A percentile compares a stretch with the other conserved stretches of the same genome.
Evolutionary conservation across 2,888 invertebrate genomes (phyloP).

Genomic region (Nipponacmea schrenckii): DNA sequence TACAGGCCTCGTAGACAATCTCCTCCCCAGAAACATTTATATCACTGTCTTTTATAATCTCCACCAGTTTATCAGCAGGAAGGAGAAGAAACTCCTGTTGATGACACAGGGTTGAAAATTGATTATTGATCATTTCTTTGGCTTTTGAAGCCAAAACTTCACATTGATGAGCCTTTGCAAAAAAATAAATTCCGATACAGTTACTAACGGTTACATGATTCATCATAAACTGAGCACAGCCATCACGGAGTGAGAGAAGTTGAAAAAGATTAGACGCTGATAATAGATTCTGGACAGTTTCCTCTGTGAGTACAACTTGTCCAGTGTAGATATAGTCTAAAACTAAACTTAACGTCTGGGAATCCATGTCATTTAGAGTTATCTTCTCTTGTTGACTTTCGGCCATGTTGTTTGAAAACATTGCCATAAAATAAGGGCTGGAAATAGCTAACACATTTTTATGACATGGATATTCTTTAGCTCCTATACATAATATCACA

Average conservation of each 20-base stretch:
- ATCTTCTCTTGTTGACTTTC: slow-evolving; percentile 59
- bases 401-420: slow-evolving; percentile 60
- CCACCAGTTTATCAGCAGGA: slow-evolving; percentile 62
- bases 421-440: slow-evolving; percentile 65
- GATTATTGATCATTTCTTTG: slow-evolving; percentile 58
- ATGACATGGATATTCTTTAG: slow-evolving; percentile 60
- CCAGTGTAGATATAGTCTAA: slow-evolving; percentile 65
- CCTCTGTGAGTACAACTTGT: slow-evolving; percentile 56
- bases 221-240: slow-evolving; percentile 66
- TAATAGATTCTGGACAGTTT: slow-evolving; percentile 62
- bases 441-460: slow-evolving; percentile 63
- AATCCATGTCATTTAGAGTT: slow-evolving; percentile 58
- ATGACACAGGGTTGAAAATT: slow-evolving; percentile 49
- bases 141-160: slow-evolving; percentile 50
- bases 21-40: slow-evolving; percentile 60
- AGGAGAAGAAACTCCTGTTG: slow-evolving; percentile 61
- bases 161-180: slow-evolving; percentile 65
- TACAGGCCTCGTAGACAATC: slow-evolving; percentile 60
- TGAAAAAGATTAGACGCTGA: slow-evolving; percentile 66
- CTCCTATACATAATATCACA: slow-evolving; percentile 53
- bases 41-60: slow-evolving; percentile 62
- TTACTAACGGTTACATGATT: slow-evolving; percentile 61
- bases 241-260: slow-evolving; percentile 55
- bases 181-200: slow-evolving; percentile 65
- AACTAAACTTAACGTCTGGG: slow-evolving; percentile 55